A percentile compares a stretch with the other conserved stretches of the same genome.
These are phyloP conservation scores for Drosophila affinis DNA, from an alignment of 2,888 invertebrate species.

Conservation along the genomic window DNA sequence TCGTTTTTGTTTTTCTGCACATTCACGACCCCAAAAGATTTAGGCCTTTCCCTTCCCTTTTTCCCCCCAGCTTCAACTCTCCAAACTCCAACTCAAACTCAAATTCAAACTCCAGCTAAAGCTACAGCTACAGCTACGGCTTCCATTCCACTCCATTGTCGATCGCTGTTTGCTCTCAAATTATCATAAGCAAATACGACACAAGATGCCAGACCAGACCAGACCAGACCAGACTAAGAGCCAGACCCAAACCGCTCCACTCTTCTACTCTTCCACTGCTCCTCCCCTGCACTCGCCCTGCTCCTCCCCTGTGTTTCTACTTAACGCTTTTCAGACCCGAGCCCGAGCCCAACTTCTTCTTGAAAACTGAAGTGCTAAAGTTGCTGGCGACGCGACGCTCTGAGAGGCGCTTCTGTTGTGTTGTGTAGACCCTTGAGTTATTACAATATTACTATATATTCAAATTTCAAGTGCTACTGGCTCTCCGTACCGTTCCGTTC, in stretches of 20 bases:
- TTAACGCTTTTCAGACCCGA: conserved; percentile 64
- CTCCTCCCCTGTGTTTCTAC: conserved; percentile 39
- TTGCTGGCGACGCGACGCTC: conserved; percentile 79
- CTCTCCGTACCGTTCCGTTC: conserved; percentile 12
- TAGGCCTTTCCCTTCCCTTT: conserved; percentile 45
- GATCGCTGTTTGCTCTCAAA: conserved; percentile 80
- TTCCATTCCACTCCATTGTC: conserved; percentile 53
- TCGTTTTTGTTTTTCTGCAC: conserved; percentile 73
- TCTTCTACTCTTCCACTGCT: neutral
- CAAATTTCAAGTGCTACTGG: conserved; percentile 77
- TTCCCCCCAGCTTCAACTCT: neutral
- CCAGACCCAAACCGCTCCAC: conserved; percentile 25
- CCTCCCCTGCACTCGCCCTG: too few relatives aligned
- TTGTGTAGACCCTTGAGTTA: conserved; percentile 67
- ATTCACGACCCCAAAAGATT: conserved; percentile 68
- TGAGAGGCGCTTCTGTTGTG: conserved; percentile 72
- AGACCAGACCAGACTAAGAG: conserved; percentile 11
- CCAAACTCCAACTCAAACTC: conserved; percentile 19
- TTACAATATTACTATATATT: conserved; percentile 74
- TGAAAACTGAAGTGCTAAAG: conserved; percentile 75
- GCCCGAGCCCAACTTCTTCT: conserved; percentile 18
- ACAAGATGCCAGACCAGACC: conserved; percentile 37
- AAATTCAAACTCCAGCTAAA: conserved; percentile 37
- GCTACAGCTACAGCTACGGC: conserved; percentile 22
- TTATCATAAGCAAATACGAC: conserved; percentile 82